A percentile compares a stretch with the other conserved stretches of the same genome.
Evolutionary conservation across 2,888 invertebrate species (phyloP).

Genomic region (Notodonta ziczac): DNA sequence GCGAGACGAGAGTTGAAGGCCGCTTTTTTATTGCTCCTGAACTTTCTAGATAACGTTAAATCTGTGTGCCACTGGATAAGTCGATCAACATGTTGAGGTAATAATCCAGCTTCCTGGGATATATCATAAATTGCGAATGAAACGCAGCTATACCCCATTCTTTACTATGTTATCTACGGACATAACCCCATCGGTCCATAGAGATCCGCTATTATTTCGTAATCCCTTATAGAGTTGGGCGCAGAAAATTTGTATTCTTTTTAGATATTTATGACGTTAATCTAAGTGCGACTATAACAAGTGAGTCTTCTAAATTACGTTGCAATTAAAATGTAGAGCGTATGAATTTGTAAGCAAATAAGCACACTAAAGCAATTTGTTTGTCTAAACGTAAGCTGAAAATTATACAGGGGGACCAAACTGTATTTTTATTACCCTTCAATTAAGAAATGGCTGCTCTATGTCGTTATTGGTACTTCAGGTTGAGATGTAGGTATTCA

Average conservation of each 20-base stretch:
- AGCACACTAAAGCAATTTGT: neutral
- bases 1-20: neutral
- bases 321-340: neutral
- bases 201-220: too few species aligned
- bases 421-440: neutral
- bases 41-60: neutral
- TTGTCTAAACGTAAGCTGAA: neutral
- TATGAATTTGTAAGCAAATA: neutral
- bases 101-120: neutral
- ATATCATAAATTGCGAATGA: too few species aligned
- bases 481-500: too few species aligned
- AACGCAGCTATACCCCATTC: too few species aligned
- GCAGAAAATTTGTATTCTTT: too few species aligned
- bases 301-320: too few species aligned
- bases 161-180: too few species aligned
- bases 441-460: neutral
- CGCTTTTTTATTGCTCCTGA: conserved; percentile 2
- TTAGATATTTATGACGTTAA: too few species aligned
- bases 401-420: neutral
- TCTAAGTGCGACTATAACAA: too few species aligned
- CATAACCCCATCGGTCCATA: too few species aligned
- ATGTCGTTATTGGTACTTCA: neutral
- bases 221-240: too few species aligned
- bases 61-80: neutral
- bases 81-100: neutral